phyloP scores from a whole-genome alignment of 2,888 invertebrate genomes.

The Ecdyonurus torrentis region DNA sequence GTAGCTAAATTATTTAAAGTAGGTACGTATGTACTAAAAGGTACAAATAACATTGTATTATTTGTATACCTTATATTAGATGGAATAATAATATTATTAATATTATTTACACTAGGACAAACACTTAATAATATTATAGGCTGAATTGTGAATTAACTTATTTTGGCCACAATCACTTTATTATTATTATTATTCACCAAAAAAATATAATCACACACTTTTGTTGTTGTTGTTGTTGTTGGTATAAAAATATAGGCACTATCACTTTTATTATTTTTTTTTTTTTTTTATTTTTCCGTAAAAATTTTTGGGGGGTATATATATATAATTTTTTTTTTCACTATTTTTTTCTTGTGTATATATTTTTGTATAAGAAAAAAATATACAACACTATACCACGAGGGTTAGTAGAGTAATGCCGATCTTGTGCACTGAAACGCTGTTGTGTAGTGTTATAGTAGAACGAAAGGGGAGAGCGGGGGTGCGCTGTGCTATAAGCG shows the following conservation, averaged over 20 bases:
- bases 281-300: background rate
- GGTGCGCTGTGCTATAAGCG: background rate
- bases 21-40: slow-evolving; percentile 1
- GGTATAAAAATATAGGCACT: background rate
- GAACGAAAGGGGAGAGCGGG: too few species aligned
- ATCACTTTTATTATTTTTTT: background rate
- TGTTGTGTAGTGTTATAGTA: too few species aligned
- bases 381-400: too few species aligned
- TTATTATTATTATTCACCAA: background rate
- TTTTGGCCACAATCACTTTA: background rate
- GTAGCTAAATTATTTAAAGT: background rate
- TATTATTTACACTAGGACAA: background rate
- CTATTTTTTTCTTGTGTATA: background rate
- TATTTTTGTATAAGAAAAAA: too few species aligned
- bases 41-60: slow-evolving; percentile 2
- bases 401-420: too few species aligned
- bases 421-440: too few species aligned
- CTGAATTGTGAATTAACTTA: background rate
- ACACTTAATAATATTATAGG: background rate
- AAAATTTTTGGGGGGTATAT: background rate
- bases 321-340: background rate
- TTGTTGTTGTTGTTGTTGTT: too few species aligned
- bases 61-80: too few species aligned
- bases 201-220: background rate
- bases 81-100: too few species aligned